A percentile compares a stretch with the other conserved stretches of the same genome.
phyloP scores from a whole-genome alignment of 2,888 invertebrate genomes.

The Synanthedon tipuliformis region DNA sequence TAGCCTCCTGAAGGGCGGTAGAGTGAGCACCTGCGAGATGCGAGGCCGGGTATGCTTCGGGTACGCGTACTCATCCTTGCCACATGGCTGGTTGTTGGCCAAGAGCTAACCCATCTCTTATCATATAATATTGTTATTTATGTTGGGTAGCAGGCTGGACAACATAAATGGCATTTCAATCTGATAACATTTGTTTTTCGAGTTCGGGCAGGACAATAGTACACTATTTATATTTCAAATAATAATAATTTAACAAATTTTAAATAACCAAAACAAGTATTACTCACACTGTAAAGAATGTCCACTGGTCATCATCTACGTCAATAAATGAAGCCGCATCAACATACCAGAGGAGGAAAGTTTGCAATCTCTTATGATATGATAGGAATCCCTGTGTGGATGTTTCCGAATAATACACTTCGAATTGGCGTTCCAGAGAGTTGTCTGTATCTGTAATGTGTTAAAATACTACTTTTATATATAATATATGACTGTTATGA shows the following conservation, averaged over 20 bases:
- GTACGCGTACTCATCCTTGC: too few species aligned
- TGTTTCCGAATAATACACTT: constrained; percentile 83
- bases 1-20: constrained; percentile 90
- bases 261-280: constrained; percentile 1
- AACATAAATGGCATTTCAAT: too few species aligned
- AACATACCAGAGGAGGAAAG: constrained; percentile 94
- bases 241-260: too few species aligned
- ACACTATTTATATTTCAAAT: background rate
- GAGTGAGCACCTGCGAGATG: constrained; percentile 88
- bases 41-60: too few species aligned
- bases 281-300: constrained; percentile 83
- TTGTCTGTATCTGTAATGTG: constrained; percentile 15
- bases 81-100: too few species aligned
- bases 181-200: too few species aligned
- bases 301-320: constrained; percentile 92
- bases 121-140: too few species aligned
- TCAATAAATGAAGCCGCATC: constrained; percentile 97
- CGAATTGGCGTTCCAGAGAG: constrained; percentile 67
- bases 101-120: too few species aligned
- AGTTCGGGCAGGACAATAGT: background rate
- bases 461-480: too few species aligned
- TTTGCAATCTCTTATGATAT: constrained; percentile 88
- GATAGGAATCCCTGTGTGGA: constrained; percentile 78
- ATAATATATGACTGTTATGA: too few species aligned
- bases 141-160: too few species aligned